These are phyloP conservation scores for Cydia splendana DNA, from an alignment of 1,140 invertebrate genomes.

Conservation along the genomic window DNA sequence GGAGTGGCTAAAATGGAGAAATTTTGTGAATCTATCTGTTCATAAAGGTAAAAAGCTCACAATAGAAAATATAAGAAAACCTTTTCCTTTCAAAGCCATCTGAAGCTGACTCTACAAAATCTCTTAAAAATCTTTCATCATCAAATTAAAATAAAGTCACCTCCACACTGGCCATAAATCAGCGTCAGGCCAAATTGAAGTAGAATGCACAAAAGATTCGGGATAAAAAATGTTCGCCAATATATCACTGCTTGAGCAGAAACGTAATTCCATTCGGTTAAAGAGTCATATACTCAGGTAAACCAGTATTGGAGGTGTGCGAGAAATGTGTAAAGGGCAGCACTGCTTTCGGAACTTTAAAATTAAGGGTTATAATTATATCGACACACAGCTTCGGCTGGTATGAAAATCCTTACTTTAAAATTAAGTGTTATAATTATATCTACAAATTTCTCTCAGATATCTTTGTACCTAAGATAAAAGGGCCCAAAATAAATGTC, in stretches of 20 bases:
- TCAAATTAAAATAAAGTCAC: slow-evolving; percentile 21
- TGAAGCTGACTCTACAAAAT: not conserved
- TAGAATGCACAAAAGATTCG: slow-evolving; percentile 32
- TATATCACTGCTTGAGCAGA: slow-evolving; percentile 22
- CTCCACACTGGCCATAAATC: slow-evolving; percentile 19
- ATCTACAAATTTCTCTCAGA: too few species aligned
- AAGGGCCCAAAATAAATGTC: too few species aligned
- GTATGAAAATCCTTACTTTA: too few species aligned
- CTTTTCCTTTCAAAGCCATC: not conserved
- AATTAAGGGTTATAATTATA: too few species aligned
- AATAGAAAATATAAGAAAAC: slow-evolving; percentile 5
- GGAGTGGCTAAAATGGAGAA: too few species aligned
- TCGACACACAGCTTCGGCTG: too few species aligned
- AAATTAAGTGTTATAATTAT: too few species aligned
- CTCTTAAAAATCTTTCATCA: slow-evolving; percentile 16
- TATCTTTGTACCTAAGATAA: too few species aligned
- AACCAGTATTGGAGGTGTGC: not conserved
- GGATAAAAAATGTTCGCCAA: slow-evolving; percentile 29
- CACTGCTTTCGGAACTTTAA: too few species aligned
- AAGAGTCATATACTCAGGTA: not conserved
- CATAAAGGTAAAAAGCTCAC: not conserved
- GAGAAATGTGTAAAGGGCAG: too few species aligned
- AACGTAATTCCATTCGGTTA: not conserved
- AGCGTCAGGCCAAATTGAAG: slow-evolving; percentile 30
- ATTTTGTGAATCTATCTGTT: not conserved